Conservation (phyloP, 2,797 vertebrate species). For the Onychomys arenicola region DNA sequence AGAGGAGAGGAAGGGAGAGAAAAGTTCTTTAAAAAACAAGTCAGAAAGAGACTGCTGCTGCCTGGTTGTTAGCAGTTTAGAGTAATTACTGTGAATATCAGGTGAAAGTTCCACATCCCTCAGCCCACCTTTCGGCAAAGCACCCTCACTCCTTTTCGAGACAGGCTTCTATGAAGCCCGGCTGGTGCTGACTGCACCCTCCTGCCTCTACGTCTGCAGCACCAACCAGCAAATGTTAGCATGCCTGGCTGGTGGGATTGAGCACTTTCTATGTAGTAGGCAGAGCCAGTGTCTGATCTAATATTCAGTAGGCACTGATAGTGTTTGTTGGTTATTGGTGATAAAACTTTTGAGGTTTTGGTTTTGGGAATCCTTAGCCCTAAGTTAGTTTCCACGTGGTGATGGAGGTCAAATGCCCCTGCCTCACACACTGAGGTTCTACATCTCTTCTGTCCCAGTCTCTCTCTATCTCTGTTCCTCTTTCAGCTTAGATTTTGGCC, state of each 20-base stretch:
- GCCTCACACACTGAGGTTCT: not conserved
- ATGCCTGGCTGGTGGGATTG: not conserved
- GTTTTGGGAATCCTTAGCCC: not conserved
- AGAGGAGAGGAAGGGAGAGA: no score
- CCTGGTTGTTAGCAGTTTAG: not conserved
- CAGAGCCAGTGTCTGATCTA: not conserved
- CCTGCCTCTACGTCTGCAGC: not conserved
- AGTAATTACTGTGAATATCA: not conserved
- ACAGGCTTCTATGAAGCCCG: not conserved
- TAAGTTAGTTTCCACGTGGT: not conserved
- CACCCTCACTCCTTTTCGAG: not conserved
- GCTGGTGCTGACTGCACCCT: not conserved
- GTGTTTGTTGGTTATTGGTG: not conserved
- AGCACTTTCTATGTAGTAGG: not conserved
- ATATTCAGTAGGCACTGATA: not conserved
- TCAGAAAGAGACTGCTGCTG: not conserved
- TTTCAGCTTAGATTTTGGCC: not conserved
- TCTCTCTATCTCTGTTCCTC: not conserved
- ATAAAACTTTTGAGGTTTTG: not conserved
- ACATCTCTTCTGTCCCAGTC: not conserved
- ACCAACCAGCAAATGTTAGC: not conserved
- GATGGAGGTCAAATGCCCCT: not conserved
- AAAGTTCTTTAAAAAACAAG: not conserved
- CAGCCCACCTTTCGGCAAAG: not conserved
- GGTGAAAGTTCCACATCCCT: not conserved